A percentile compares a stretch with the other conserved stretches of the same genome.
Conservation (phyloP, 2,888 invertebrate species). For the Drosophila macrospina region DNA sequence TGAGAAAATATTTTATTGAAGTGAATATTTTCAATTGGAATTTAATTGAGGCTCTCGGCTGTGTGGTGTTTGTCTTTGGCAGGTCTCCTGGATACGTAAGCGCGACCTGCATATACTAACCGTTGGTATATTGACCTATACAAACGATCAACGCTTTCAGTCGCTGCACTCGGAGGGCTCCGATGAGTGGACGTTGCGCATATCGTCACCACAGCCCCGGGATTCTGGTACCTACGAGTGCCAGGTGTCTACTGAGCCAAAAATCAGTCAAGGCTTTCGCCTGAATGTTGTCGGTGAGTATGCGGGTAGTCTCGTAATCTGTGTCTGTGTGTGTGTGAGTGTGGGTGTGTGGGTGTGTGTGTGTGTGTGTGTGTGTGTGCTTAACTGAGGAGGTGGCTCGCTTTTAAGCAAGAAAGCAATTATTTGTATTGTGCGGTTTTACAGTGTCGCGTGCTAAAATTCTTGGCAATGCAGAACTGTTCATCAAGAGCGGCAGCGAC, state of each 20-base stretch:
- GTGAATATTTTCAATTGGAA: neutral
- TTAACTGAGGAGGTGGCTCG: neutral
- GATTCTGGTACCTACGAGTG: conserved; percentile 91
- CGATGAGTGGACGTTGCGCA: conserved; percentile 90
- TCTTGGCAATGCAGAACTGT: conserved; percentile 93
- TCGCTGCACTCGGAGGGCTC: conserved; percentile 90
- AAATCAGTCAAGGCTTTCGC: conserved; percentile 90
- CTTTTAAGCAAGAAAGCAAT: conserved; percentile 53
- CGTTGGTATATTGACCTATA: conserved; percentile 90
- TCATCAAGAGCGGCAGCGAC: conserved; percentile 96
- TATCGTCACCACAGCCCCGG: conserved; percentile 89
- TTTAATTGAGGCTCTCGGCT: conserved; percentile 7
- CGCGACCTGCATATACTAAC: conserved; percentile 92
- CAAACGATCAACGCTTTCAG: conserved; percentile 91
- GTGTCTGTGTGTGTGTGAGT: neutral
- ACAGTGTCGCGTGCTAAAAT: conserved; percentile 96
- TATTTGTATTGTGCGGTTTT: conserved; percentile 64
- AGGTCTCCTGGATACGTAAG: conserved; percentile 92
- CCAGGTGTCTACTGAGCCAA: conserved; percentile 92
- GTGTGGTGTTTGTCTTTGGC: conserved; percentile 1
- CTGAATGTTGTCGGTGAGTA: conserved; percentile 90
- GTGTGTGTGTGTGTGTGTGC: conserved; percentile 9
- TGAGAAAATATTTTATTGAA: neutral
- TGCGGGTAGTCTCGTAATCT: conserved; percentile 2
- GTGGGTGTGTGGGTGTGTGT: neutral